Evolutionary conservation across 2,797 vertebrate species (phyloP), one percentile per base, ranked within the genome.

Genomic region (Argentina silus): DNA sequence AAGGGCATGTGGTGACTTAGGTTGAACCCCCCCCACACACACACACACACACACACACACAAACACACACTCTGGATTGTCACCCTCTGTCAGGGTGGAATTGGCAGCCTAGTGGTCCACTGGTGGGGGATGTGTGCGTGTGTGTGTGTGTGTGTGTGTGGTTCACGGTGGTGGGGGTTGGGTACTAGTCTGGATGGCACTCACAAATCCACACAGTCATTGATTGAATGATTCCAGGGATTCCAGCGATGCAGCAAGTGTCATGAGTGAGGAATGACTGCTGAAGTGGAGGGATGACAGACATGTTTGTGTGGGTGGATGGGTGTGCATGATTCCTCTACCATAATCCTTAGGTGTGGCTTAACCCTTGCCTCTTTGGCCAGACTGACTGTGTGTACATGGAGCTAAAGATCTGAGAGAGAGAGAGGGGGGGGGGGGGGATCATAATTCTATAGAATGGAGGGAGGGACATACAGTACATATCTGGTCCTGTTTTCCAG

Each of bases 191-290:
- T 8, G 15, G 6, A 53, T 3, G 10, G 72, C 14, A 27, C 7
- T 68, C 57, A 60, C 43, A 53, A 10, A 21, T 53, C n/a, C 0
- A n/a, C 42, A 75, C 74, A 57, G 78, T 79, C 77, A 48, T 74
- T 81, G 79, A 45, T 72, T 59, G 77, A 86, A 81, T 62, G 70
- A 83, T 69, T 0, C 57, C 73, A 59, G 3, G 44, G 60, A 57
- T 12, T 57, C 43, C 53, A 21, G 36, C 53, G 19, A 66, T 48
- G 17, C 19, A n/a, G n/a, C n/a, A n/a, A n/a, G 23, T 11, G 8
- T n/a, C 64, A 23, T 11, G 6, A 47, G 56, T 44, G 0, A 77
- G 45, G 80, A 82, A 86, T 81, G 69, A 59, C 44, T 36, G 65
- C 12, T 14, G 67, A 69, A 57, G 43, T 12, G 44, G 21, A 17